A percentile compares a stretch with the other conserved stretches of the same genome.
Conservation (phyloP, 2,888 invertebrate species). For the Atrina japonica region DNA sequence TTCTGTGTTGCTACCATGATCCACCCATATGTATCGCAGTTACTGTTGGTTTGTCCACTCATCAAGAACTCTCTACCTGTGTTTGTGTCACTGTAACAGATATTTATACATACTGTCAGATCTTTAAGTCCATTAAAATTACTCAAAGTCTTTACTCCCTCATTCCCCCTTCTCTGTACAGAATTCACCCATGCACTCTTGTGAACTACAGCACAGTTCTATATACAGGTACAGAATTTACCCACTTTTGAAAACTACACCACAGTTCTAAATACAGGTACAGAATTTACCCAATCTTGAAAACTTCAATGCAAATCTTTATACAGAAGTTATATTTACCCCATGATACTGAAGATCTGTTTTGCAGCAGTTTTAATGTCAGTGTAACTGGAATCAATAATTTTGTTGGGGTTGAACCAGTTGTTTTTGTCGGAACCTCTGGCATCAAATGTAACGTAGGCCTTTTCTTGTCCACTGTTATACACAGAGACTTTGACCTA, state of each 20-base stretch:
- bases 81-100: slow-evolving; percentile 57
- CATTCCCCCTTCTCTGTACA: no score
- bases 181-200: no score
- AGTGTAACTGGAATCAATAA: slow-evolving; percentile 58
- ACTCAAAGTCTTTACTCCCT: background rate
- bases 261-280: no score
- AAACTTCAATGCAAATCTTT: no score
- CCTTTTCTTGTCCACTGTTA: slow-evolving; percentile 61
- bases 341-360: slow-evolving; percentile 56
- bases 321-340: no score
- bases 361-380: slow-evolving; percentile 57
- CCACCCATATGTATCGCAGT: slow-evolving; percentile 62
- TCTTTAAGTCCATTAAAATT: background rate
- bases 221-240: no score
- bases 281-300: no score
- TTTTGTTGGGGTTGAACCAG: slow-evolving; percentile 54
- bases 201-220: no score
- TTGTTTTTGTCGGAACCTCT: slow-evolving; percentile 57
- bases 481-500: slow-evolving; percentile 61
- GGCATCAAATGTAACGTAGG: slow-evolving; percentile 61
- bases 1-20: slow-evolving; percentile 62
- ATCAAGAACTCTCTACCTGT: slow-evolving; percentile 63
- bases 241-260: no score
- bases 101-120: background rate
- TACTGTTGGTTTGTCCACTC: slow-evolving; percentile 46